A percentile compares a stretch with the other conserved stretches of the same genome.
Evolutionary conservation across 2,888 invertebrate species (phyloP).

Genomic region (Meteorus colon): DNA sequence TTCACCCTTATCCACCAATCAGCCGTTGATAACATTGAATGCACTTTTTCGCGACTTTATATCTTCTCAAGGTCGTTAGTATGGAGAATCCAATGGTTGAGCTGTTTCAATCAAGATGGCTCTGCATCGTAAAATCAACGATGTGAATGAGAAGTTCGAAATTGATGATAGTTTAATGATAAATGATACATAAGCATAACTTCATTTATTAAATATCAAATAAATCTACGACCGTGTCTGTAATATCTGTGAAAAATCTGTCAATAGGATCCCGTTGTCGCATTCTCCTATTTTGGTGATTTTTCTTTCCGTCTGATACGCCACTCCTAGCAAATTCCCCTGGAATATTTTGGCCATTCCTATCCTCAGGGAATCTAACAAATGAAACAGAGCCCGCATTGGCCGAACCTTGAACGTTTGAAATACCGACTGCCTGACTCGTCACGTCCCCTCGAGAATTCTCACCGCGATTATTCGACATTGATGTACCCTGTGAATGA

Average conservation of each 20-base stretch:
- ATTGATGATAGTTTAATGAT: not conserved
- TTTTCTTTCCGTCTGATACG: conserved; percentile 25
- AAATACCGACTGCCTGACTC: conserved; percentile 52
- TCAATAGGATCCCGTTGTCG: conserved; percentile 48
- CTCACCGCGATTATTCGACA: conserved; percentile 54
- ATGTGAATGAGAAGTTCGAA: not conserved
- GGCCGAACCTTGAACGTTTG: conserved; percentile 54
- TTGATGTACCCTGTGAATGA: conserved; percentile 53
- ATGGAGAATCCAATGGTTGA: not conserved
- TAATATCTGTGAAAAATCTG: conserved; percentile 53
- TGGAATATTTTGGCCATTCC: conserved; percentile 48
- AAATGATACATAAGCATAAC: conserved; percentile 8
- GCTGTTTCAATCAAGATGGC: not conserved
- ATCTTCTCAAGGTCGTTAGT: not conserved
- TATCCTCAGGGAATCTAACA: conserved; percentile 50
- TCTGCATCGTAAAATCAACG: not conserved
- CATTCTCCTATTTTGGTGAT: conserved; percentile 22
- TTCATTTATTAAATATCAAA: conserved; percentile 50
- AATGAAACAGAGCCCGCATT: conserved; percentile 54
- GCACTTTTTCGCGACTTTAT: not conserved
- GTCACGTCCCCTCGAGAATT: conserved; percentile 55
- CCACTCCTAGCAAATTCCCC: conserved; percentile 53
- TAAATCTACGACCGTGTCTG: conserved; percentile 54
- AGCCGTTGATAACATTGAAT: not conserved
- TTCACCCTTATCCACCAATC: not conserved